Evolutionary conservation across 2,888 invertebrate species (phyloP).

Genomic region (Gastracanthus pulcherrimus): DNA sequence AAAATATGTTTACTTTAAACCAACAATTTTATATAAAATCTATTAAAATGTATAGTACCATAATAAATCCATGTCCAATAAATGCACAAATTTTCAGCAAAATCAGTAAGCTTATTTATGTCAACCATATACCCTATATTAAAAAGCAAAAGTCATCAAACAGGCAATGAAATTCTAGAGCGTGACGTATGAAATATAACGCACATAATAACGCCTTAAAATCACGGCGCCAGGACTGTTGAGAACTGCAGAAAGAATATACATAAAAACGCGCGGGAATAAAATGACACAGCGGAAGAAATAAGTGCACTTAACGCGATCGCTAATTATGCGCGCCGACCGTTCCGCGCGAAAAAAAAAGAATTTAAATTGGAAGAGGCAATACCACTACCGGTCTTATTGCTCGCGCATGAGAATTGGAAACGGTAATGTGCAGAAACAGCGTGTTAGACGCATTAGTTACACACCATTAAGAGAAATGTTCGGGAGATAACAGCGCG

Average conservation of each 20-base stretch:
- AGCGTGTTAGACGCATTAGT: background rate
- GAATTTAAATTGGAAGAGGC: no score
- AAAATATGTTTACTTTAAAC: no score
- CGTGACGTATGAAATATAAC: background rate
- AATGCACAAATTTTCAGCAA: no score
- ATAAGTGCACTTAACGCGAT: background rate
- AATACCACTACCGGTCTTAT: background rate
- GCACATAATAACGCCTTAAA: background rate
- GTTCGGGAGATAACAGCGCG: constrained; percentile 18
- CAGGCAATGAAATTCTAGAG: background rate
- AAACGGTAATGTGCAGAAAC: background rate
- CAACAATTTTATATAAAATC: no score
- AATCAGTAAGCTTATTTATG: no score
- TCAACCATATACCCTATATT: no score
- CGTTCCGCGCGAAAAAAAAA: background rate
- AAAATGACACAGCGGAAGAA: background rate
- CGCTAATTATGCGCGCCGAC: constrained; percentile 2
- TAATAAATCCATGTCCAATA: no score
- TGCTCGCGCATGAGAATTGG: constrained; percentile 27
- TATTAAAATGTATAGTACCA: no score
- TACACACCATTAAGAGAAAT: constrained; percentile 43
- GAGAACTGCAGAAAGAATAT: no score
- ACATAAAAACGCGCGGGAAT: background rate
- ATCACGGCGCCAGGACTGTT: background rate
- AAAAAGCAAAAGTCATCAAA: background rate